Conservation (phyloP, 2,113 vertebrate genomes). For the Ploceus nigricollis region DNA sequence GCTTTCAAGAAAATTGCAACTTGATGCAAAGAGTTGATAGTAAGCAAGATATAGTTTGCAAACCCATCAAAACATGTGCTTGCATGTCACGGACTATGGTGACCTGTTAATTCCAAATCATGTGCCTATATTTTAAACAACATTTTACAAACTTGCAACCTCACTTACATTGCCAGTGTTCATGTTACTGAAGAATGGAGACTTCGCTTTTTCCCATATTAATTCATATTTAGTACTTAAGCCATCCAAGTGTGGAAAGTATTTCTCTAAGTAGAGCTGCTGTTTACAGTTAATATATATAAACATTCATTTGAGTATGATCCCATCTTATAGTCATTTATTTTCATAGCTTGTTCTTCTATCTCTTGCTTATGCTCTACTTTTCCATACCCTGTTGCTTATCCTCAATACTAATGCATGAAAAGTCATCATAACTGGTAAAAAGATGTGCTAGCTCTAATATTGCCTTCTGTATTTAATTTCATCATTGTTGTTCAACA, state of each 20-base stretch:
- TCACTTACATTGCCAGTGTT: conserved; percentile 32
- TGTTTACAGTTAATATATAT: conserved; percentile 3
- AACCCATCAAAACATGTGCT: conserved; percentile 35
- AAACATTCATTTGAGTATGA: neutral
- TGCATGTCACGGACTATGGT: conserved; percentile 45
- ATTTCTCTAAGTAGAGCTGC: conserved; percentile 1
- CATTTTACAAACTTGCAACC: conserved; percentile 1
- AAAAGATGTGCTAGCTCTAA: neutral
- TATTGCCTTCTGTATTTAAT: neutral
- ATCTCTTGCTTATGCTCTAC: neutral
- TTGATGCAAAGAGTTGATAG: conserved; percentile 59
- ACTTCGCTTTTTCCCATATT: neutral
- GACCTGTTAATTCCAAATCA: conserved; percentile 47
- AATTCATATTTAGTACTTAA: conserved; percentile 14
- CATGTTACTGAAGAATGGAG: neutral
- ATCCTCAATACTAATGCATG: conserved; percentile 5
- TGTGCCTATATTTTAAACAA: conserved; percentile 67
- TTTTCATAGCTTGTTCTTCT: neutral
- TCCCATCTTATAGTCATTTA: neutral
- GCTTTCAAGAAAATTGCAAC: conserved; percentile 61
- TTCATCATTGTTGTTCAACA: neutral
- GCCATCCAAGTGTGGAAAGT: conserved; percentile 8
- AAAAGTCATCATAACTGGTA: neutral
- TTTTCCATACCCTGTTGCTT: neutral
- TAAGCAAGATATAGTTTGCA: conserved; percentile 4